Evolutionary conservation across 1,140 invertebrate genomes (phyloP).

Genomic region (Leptinotarsa defecta): DNA sequence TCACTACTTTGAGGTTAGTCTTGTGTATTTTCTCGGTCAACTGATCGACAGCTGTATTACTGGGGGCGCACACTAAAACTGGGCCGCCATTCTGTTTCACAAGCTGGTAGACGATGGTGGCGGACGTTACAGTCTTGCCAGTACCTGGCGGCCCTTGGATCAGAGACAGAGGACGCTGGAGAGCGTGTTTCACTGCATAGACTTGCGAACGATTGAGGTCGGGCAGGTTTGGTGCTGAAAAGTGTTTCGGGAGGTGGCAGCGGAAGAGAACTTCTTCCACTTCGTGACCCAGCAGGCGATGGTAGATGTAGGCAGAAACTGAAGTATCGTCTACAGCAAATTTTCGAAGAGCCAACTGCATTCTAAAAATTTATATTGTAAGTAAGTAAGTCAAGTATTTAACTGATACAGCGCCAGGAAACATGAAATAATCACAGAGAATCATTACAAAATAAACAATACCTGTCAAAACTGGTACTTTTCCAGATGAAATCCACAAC

Average conservation of each 20-base stretch:
- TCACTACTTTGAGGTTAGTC: slow-evolving; percentile 85
- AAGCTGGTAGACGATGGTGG: slow-evolving; percentile 98
- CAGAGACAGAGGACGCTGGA: slow-evolving; percentile 93
- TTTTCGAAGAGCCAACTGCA: slow-evolving; percentile 92
- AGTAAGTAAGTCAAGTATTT: not conserved
- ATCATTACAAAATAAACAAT: slow-evolving; percentile 22
- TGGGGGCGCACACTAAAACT: slow-evolving; percentile 97
- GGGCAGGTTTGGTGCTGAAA: slow-evolving; percentile 95
- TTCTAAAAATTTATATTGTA: slow-evolving; percentile 63
- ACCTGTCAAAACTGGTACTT: slow-evolving; percentile 97
- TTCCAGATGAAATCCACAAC: slow-evolving; percentile 99
- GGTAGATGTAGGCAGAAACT: slow-evolving; percentile 97
- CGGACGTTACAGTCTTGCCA: slow-evolving; percentile 99
- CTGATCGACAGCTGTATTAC: slow-evolving; percentile 99
- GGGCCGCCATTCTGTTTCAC: slow-evolving; percentile 93
- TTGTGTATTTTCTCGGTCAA: slow-evolving; percentile 98
- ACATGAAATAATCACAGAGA: no score
- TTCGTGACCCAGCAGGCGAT: slow-evolving; percentile 94
- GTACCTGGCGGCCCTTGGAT: slow-evolving; percentile 96
- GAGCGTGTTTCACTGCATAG: slow-evolving; percentile 98
- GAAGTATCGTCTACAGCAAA: slow-evolving; percentile 96
- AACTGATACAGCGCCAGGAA: no score
- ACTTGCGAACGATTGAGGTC: slow-evolving; percentile 97
- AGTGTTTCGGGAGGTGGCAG: slow-evolving; percentile 91
- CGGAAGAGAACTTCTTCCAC: slow-evolving; percentile 93